Evolutionary conservation across 2,888 invertebrate genomes (phyloP).

Genomic region (Drosophila kokeensis): DNA sequence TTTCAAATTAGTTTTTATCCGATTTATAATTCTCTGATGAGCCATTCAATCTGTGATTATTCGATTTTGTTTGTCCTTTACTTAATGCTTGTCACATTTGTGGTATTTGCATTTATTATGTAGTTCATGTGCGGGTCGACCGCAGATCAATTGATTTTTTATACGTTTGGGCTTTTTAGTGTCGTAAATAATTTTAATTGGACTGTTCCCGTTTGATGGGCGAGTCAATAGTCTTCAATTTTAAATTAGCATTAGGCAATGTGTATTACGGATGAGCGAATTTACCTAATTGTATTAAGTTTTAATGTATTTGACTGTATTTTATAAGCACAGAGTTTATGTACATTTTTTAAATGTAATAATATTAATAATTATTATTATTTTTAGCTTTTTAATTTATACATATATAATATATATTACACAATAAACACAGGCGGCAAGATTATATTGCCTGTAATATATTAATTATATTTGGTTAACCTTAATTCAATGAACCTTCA

Average conservation of each 20-base stretch:
- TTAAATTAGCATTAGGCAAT: constrained; percentile 33
- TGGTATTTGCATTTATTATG: constrained; percentile 39
- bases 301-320: neutral
- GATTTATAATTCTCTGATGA: constrained; percentile 47
- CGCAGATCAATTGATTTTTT: constrained; percentile 74
- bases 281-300: neutral
- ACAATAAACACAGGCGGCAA: neutral
- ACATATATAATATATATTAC: too few relatives aligned
- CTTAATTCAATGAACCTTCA: neutral
- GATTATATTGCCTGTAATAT: neutral
- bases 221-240: constrained; percentile 20
- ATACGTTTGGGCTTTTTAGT: constrained; percentile 33
- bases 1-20: constrained; percentile 9
- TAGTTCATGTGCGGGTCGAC: constrained; percentile 51
- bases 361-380: neutral
- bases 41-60: constrained; percentile 55
- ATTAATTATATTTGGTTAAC: neutral
- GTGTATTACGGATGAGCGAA: constrained; percentile 7
- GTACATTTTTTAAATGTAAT: neutral
- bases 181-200: constrained; percentile 40
- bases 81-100: constrained; percentile 40
- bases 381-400: neutral
- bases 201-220: constrained; percentile 25
- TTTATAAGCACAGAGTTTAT: neutral
- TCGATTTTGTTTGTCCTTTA: constrained; percentile 52